These are phyloP conservation scores for Rattus norvegicus DNA, from an alignment of 2,113 vertebrate genomes.

Conservation along the genomic window GRCr8 NC_086032.1:25588501-25589000, in stretches of 20 bases:
- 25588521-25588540: neutral
- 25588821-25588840: neutral
- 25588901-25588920: neutral
- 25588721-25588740: neutral
- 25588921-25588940: neutral
- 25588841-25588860: neutral
- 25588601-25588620: neutral
- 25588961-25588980: neutral
- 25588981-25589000: neutral
- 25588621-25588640: neutral
- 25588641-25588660: neutral
- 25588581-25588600: neutral
- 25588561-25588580: neutral
- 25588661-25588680: neutral
- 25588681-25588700: neutral
- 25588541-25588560: neutral
- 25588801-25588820: neutral
- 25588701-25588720: neutral
- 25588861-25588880: neutral
- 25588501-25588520: no score
- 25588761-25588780: neutral
- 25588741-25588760: neutral
- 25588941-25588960: neutral
- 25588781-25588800: neutral
- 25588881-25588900: neutral